Conservation (phyloP, 2,113 vertebrate species). For the Festucalex cinctus region DNA sequence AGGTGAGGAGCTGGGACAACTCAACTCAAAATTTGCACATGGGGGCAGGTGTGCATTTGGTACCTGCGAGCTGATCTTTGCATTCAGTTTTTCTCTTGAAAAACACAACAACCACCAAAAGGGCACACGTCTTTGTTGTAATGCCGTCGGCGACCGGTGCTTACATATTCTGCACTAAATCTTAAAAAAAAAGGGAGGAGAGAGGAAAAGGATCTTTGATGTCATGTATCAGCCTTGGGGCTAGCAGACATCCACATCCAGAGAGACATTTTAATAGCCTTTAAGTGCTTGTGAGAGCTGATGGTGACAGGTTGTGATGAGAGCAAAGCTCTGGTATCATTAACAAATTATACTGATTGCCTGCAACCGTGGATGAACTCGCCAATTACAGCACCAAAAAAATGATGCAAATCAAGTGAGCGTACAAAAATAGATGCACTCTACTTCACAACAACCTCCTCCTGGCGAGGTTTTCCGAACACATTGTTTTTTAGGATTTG, state of each 20-base stretch:
- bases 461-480: constrained; percentile 15
- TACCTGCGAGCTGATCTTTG: neutral
- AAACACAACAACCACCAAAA: constrained; percentile 8
- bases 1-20: constrained; percentile 75
- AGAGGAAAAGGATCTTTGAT: constrained; percentile 15
- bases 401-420: constrained; percentile 46
- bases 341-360: constrained; percentile 57
- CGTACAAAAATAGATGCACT: constrained; percentile 44
- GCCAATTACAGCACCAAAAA: constrained; percentile 38
- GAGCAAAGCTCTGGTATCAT: constrained; percentile 43
- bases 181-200: constrained; percentile 3
- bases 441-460: constrained; percentile 18
- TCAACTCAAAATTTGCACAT: neutral
- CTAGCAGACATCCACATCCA: constrained; percentile 5
- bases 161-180: neutral
- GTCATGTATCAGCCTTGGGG: constrained; percentile 20
- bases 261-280: constrained; percentile 31
- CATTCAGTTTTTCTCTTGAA: neutral
- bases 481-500: constrained; percentile 13
- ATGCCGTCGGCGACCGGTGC: neutral
- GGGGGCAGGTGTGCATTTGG: too few species aligned
- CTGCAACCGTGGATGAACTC: constrained; percentile 51
- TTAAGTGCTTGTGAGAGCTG: constrained; percentile 30
- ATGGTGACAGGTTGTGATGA: constrained; percentile 33
- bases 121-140: constrained; percentile 14